phyloP scores from a whole-genome alignment of 1,140 invertebrate species.

The Sycobia sp. region DNA sequence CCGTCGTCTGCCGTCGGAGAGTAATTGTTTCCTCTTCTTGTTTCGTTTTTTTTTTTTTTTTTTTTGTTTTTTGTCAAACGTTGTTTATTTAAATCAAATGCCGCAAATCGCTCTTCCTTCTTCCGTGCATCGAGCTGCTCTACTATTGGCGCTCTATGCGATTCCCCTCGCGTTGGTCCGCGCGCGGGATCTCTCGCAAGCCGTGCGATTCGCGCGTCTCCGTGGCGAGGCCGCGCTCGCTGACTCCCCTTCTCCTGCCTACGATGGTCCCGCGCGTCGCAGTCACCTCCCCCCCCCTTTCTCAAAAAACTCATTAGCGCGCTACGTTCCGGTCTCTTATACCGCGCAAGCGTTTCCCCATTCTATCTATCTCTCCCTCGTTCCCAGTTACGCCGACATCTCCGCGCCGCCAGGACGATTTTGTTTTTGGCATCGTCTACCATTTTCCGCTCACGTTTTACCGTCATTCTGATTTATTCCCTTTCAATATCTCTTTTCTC shows the following conservation, averaged over 20 bases:
- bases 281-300: too few relatives aligned
- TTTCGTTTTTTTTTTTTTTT: too few relatives aligned
- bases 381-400: too few relatives aligned
- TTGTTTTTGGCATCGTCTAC: conserved; percentile 19
- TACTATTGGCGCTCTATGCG: too few relatives aligned
- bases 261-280: conserved; percentile 46
- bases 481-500: conserved; percentile 30
- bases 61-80: too few relatives aligned
- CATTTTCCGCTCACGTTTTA: conserved; percentile 21
- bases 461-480: conserved; percentile 30
- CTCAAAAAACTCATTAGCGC: conserved; percentile 61
- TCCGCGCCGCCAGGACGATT: not conserved
- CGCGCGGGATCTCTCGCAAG: too few relatives aligned
- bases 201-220: too few relatives aligned
- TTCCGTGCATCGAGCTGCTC: conserved; percentile 23
- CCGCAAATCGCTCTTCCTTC: conserved; percentile 51
- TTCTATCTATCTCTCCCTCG: conserved; percentile 3
- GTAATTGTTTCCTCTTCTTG: conserved; percentile 41
- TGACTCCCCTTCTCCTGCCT: conserved; percentile 36
- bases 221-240: conserved; percentile 32
- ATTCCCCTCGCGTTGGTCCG: too few relatives aligned
- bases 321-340: conserved; percentile 45
- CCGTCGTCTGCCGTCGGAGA: conserved; percentile 30
- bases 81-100: conserved; percentile 61
- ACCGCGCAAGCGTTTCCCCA: conserved; percentile 22